These are phyloP conservation scores for Eledona agricola DNA, from an alignment of 2,888 invertebrate species.

Conservation along the genomic window DNA sequence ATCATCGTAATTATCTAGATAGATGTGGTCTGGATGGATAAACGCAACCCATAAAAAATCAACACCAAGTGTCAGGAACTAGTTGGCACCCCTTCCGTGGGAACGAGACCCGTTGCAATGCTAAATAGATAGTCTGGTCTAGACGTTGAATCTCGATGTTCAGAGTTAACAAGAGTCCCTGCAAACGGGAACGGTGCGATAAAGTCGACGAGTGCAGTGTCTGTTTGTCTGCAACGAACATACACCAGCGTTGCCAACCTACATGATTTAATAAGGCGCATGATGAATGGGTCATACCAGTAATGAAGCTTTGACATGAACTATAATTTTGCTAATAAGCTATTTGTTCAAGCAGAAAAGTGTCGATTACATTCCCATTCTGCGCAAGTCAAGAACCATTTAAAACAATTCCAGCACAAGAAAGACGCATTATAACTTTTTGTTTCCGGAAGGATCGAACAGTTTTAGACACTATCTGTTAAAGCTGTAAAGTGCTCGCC, in stretches of 20 bases:
- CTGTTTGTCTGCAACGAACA: conserved; percentile 44
- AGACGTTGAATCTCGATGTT: conserved; percentile 35
- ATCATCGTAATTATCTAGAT: conserved; percentile 33
- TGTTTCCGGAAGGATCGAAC: no score
- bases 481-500: conserved; percentile 14
- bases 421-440: no score
- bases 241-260: no score
- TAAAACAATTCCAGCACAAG: no score
- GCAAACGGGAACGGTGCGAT: conserved; percentile 35
- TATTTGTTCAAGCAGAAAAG: conserved; percentile 32
- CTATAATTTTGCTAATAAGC: conserved; percentile 39
- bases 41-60: conserved; percentile 39
- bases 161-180: conserved; percentile 25
- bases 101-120: conserved; percentile 46
- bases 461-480: conserved; percentile 21
- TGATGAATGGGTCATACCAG: conserved; percentile 44
- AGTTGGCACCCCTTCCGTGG: conserved; percentile 53
- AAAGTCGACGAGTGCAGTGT: conserved; percentile 38
- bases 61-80: conserved; percentile 53
- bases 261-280: conserved; percentile 48
- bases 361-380: conserved; percentile 15
- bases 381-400: no score
- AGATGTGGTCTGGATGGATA: conserved; percentile 25
- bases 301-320: conserved; percentile 47
- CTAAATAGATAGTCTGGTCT: conserved; percentile 41